Conservation (phyloP, 1,140 invertebrate species). For the Pteromalus puparum region DNA sequence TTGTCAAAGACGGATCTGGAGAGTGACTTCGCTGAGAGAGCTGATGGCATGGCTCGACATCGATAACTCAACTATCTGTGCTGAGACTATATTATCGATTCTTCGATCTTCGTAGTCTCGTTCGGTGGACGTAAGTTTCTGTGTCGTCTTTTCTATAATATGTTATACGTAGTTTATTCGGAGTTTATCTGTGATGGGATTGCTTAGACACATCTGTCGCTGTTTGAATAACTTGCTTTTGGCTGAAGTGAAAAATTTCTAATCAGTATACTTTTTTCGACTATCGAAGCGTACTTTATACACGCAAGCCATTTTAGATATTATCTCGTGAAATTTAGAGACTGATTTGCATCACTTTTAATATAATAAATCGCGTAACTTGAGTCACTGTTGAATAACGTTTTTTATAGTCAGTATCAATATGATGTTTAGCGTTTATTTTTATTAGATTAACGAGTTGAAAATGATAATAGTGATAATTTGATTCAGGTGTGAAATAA, state of each 20-base stretch:
- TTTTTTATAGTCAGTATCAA: not conserved
- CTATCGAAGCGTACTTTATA: not conserved
- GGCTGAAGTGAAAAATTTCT: not conserved
- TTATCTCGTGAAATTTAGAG: not conserved
- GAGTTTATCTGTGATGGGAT: not conserved
- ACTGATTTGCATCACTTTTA: too few species aligned
- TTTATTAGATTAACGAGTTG: not conserved
- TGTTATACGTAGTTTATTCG: not conserved
- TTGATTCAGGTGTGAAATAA: not conserved
- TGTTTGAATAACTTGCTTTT: not conserved
- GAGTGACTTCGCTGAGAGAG: not conserved
- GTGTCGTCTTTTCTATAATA: not conserved
- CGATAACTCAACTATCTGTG: not conserved
- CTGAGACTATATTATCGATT: not conserved
- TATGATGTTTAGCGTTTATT: not conserved
- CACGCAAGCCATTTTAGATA: not conserved
- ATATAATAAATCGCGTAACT: not conserved
- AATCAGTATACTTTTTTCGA: not conserved
- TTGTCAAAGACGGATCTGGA: slow-evolving; percentile 24
- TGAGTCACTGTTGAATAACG: not conserved
- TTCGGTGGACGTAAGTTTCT: not conserved
- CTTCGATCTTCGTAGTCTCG: not conserved
- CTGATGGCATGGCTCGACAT: not conserved
- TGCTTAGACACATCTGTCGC: not conserved
- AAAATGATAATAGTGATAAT: not conserved